Evolutionary conservation across 2,113 vertebrate genomes (phyloP).

Genomic region (Pteropus alecto): DNA sequence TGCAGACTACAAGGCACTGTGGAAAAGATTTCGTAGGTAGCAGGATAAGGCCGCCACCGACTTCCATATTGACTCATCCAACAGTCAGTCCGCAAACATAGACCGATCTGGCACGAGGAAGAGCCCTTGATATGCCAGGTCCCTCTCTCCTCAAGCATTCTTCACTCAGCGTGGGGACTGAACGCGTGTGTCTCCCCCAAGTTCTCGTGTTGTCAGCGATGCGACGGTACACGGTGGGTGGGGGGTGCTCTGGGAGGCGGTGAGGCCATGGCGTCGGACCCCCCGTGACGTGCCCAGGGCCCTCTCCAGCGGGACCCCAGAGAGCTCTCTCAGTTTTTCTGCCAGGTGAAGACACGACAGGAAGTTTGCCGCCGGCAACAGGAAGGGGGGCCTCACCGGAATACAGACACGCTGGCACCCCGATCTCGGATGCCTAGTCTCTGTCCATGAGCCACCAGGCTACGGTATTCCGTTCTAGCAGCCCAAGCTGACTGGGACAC

Average conservation of each 20-base stretch:
- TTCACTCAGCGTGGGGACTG: not conserved
- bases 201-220: not conserved
- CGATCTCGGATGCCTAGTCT: not conserved
- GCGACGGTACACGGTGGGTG: not conserved
- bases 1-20: not conserved
- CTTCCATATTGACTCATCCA: not conserved
- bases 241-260: not conserved
- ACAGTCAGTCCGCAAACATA: not conserved
- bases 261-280: not conserved
- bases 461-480: not conserved
- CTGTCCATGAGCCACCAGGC: not conserved
- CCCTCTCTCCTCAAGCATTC: not conserved
- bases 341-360: no score
- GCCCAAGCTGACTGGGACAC: not conserved
- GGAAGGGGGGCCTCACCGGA: not conserved
- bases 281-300: not conserved
- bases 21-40: not conserved
- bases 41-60: not conserved
- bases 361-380: rapidly evolving
- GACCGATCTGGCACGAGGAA: not conserved
- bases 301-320: no score
- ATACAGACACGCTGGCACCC: not conserved
- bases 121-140: not conserved
- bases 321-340: not conserved
- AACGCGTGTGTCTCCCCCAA: not conserved